A percentile compares a stretch with the other conserved stretches of the same genome.
Conservation (phyloP, 2,888 invertebrate species). For the Eupithecia tripunctaria region DNA sequence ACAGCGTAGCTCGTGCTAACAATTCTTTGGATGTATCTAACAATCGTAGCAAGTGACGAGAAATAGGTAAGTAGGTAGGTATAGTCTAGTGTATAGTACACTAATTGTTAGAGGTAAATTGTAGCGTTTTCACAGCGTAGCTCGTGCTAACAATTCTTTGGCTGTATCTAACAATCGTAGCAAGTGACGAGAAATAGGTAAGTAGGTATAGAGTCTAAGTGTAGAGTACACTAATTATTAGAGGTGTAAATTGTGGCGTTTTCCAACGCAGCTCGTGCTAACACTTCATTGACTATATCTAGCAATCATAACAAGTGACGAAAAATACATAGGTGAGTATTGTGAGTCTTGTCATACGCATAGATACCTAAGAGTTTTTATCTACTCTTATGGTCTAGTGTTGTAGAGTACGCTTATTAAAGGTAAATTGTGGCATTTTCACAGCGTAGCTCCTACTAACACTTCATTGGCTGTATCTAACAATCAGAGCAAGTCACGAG, state of each 20-base stretch:
- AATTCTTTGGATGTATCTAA: conserved; percentile 7
- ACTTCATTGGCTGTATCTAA: conserved; percentile 11
- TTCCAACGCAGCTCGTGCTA: conserved; percentile 65
- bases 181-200: background rate
- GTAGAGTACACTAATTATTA: conserved; percentile 50
- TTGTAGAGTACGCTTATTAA: conserved; percentile 48
- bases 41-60: background rate
- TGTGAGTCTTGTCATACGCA: no score
- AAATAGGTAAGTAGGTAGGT: conserved; percentile 57
- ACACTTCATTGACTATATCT: conserved; percentile 11
- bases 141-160: conserved; percentile 9
- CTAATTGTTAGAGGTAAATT: conserved; percentile 31
- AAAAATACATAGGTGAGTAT: conserved; percentile 88
- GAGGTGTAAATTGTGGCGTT: conserved; percentile 33
- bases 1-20: conserved; percentile 11
- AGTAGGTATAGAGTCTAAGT: conserved; percentile 59
- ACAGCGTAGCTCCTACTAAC: conserved; percentile 65
- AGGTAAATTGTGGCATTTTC: conserved; percentile 33
- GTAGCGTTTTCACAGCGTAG: conserved; percentile 22
- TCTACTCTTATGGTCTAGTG: no score
- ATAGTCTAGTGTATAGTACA: conserved; percentile 1
- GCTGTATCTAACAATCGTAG: background rate
- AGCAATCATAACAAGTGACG: conserved; percentile 49
- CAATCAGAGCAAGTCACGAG: conserved; percentile 59
- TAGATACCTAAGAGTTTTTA: no score